Percentiles rank a stretch among this genome's conserved stretches.
phyloP scores from a whole-genome alignment of 2,888 invertebrate species.

The Rotaria macrura region DNA sequence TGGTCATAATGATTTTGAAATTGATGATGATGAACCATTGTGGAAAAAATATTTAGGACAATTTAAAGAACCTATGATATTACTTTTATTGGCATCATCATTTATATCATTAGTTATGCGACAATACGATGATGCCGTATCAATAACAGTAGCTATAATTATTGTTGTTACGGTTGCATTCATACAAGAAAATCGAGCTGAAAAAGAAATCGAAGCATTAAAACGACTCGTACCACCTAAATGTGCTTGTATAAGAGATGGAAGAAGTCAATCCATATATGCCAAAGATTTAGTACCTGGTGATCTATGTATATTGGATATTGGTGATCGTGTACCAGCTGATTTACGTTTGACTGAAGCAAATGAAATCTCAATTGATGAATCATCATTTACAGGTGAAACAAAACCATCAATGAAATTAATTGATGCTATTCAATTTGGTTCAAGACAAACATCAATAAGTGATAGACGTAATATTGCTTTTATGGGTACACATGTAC shows the following conservation, averaged over 20 bases:
- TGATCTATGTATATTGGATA: slow-evolving; percentile 77
- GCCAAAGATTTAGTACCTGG: slow-evolving; percentile 93
- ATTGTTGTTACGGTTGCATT: slow-evolving; percentile 98
- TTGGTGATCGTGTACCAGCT: slow-evolving; percentile 81
- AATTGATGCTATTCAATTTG: neutral
- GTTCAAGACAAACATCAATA: slow-evolving; percentile 36
- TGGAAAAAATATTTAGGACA: slow-evolving; percentile 48
- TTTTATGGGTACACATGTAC: slow-evolving; percentile 92
- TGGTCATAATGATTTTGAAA: slow-evolving; percentile 33
- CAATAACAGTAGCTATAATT: slow-evolving; percentile 83
- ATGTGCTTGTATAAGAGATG: slow-evolving; percentile 79
- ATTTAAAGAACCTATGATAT: slow-evolving; percentile 91
- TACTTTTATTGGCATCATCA: slow-evolving; percentile 81
- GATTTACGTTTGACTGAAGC: slow-evolving; percentile 51
- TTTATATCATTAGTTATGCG: slow-evolving; percentile 85
- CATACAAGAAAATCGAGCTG: slow-evolving; percentile 91
- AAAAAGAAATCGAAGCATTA: slow-evolving; percentile 88
- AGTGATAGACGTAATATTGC: slow-evolving; percentile 60
- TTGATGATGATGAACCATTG: slow-evolving; percentile 28
- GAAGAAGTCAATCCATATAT: slow-evolving; percentile 73
- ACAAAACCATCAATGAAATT: slow-evolving; percentile 70
- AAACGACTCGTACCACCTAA: slow-evolving; percentile 91
- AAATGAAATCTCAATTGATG: slow-evolving; percentile 82
- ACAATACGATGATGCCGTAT: slow-evolving; percentile 96
- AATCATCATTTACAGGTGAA: slow-evolving; percentile 96